Conservation (phyloP, 2,888 invertebrate species). For the Cartodere bifasciata region DNA sequence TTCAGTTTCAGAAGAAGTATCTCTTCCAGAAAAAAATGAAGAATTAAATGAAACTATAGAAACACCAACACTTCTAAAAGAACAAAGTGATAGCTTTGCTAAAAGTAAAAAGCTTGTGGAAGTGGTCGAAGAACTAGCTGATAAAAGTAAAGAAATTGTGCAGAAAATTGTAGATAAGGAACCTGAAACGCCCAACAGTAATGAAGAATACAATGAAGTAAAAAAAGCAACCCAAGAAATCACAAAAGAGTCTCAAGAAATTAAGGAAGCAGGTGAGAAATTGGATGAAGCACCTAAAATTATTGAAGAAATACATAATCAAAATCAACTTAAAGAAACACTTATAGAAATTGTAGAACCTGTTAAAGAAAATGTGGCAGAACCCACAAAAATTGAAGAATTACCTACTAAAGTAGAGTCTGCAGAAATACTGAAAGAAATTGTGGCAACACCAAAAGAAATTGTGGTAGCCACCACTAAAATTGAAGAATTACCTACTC, state of each 20-base stretch:
- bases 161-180: conserved; percentile 7
- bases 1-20: not conserved
- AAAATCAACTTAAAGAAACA: not conserved
- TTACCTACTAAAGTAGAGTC: not conserved
- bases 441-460: conserved; percentile 3
- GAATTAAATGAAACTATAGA: conserved; percentile 3
- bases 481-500: not conserved
- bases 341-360: not conserved
- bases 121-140: not conserved
- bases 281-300: conserved; percentile 4
- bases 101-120: not conserved
- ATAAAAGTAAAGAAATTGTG: conserved; percentile 5
- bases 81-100: too few relatives aligned
- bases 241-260: conserved; percentile 5
- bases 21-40: conserved; percentile 2
- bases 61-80: too few relatives aligned
- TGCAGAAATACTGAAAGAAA: conserved; percentile 1
- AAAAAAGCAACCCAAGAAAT: conserved; percentile 9
- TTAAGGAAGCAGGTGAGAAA: conserved; percentile 4
- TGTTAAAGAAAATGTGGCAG: not conserved
- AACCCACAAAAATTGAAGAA: not conserved
- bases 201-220: too few relatives aligned
- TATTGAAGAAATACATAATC: conserved; percentile 3
- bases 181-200: conserved; percentile 1
- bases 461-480: not conserved